phyloP scores from a whole-genome alignment of 2,113 vertebrate genomes.

The Neoarius graeffei region DNA sequence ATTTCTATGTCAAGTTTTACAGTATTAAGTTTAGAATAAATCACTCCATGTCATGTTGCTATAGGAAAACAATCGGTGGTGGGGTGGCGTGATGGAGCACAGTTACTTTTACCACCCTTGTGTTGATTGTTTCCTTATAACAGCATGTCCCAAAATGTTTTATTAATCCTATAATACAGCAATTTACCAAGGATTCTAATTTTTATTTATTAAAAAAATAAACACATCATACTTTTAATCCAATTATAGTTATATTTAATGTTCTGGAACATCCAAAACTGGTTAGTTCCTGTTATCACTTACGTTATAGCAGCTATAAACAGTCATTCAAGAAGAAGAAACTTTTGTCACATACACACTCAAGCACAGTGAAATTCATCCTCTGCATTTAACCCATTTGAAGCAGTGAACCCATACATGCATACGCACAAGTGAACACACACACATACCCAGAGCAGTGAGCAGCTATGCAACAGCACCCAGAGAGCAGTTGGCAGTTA shows the following conservation, averaged over 20 bases:
- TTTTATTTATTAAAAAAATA: not conserved
- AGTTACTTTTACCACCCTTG: not conserved
- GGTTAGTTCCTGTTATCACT: not conserved
- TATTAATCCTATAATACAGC: not conserved
- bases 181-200: not conserved
- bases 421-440: no score
- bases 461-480: no score
- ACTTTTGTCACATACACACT: no score
- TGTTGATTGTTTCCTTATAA: not conserved
- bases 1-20: not conserved
- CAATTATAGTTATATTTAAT: not conserved
- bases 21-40: not conserved
- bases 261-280: not conserved
- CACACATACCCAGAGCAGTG: no score
- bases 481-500: no score
- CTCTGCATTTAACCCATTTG: no score
- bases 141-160: not conserved
- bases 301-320: not conserved
- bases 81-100: not conserved
- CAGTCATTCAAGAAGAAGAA: not conserved
- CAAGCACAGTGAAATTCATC: no score
- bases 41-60: not conserved
- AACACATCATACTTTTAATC: not conserved
- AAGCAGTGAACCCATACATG: no score
- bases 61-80: not conserved